Evolutionary conservation across 1,140 invertebrate species (phyloP).

Genomic region (Pantala flavescens): DNA sequence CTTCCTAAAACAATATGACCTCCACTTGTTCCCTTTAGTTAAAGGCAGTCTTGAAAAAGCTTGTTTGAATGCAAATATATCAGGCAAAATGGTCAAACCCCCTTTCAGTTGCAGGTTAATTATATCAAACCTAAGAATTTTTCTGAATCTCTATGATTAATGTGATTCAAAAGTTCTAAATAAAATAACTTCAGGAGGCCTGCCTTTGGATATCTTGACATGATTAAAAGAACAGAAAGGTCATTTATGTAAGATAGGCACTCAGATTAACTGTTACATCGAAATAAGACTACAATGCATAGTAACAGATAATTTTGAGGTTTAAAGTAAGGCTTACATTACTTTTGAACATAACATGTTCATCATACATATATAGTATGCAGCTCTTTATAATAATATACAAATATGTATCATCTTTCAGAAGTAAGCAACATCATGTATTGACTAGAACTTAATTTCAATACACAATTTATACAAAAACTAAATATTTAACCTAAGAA

Average conservation of each 20-base stretch:
- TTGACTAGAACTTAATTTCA: no score
- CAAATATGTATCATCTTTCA: no score
- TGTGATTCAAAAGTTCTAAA: neutral
- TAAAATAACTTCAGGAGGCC: neutral
- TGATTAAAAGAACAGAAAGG: neutral
- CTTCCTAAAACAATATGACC: conserved; percentile 4
- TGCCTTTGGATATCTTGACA: neutral
- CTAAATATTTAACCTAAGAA: no score
- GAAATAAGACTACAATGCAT: no score
- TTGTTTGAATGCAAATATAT: neutral
- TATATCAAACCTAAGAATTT: neutral
- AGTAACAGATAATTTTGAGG: no score
- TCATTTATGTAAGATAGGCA: neutral
- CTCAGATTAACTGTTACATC: neutral
- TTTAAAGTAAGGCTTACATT: no score
- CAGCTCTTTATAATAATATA: no score
- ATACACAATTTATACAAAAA: no score
- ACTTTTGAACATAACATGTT: no score
- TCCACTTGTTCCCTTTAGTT: neutral
- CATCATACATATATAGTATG: no score
- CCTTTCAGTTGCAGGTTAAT: neutral
- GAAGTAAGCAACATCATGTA: no score
- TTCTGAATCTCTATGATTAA: neutral
- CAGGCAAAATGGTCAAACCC: conserved; percentile 4
- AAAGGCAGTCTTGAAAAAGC: conserved; percentile 9